These are phyloP conservation scores for Caenorhabditis zanzibari DNA, from an alignment of 2,888 invertebrate genomes.

Conservation along the genomic window DNA sequence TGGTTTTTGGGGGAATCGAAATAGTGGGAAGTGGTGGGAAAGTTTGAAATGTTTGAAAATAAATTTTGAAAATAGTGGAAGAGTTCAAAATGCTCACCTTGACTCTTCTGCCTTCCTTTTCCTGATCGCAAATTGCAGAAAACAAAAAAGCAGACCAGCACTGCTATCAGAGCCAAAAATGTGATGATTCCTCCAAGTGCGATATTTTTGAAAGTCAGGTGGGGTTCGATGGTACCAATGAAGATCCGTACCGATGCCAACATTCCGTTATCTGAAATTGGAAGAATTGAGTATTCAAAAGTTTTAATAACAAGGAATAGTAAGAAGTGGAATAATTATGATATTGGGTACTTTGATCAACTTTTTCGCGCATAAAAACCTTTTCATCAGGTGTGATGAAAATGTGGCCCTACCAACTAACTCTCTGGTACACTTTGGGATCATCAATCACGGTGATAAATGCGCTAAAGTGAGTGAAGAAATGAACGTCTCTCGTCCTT, in stretches of 20 bases:
- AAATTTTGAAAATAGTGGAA: neutral
- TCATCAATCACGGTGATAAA: constrained; percentile 57
- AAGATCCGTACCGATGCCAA: constrained; percentile 49
- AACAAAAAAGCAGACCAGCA: constrained; percentile 69
- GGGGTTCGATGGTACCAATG: constrained; percentile 49
- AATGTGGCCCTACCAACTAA: constrained; percentile 8
- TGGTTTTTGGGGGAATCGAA: neutral
- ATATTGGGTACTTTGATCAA: too few relatives aligned
- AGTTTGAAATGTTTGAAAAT: neutral
- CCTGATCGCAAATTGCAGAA: constrained; percentile 68
- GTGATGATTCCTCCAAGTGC: constrained; percentile 55
- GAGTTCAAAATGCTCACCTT: constrained; percentile 56
- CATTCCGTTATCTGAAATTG: constrained; percentile 61
- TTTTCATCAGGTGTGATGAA: constrained; percentile 9
- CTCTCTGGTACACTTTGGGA: constrained; percentile 12
- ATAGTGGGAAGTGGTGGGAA: too few relatives aligned
- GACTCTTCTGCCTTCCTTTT: constrained; percentile 53
- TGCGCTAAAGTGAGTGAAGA: constrained; percentile 33
- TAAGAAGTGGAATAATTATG: too few relatives aligned
- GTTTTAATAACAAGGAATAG: neutral
- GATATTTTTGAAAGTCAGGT: constrained; percentile 61
- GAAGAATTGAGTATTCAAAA: neutral
- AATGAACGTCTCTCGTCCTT: constrained; percentile 23
- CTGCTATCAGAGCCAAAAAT: constrained; percentile 51
- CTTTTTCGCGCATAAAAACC: neutral